Base-by-base conservation (phyloP, 2,797 vertebrate species). In the Acanthiza pusilla region DNA sequence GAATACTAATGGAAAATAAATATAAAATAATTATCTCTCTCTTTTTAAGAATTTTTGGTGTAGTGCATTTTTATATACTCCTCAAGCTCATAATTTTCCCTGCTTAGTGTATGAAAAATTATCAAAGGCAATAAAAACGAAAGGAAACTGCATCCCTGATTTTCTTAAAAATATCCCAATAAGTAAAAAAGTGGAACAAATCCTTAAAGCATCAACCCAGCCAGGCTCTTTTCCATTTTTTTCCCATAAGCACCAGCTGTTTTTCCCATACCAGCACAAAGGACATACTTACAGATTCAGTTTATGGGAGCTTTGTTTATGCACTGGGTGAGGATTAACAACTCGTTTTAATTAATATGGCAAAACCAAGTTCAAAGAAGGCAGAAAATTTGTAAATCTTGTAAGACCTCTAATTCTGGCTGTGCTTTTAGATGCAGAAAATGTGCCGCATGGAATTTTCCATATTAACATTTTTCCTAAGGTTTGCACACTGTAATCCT, bases 281-380 rank as follows among this genome's bases (percentile, higher is more conserved):
- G 85, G 30, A 50, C 27, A 16, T 27, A 70, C 65, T 87, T 92
- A 81, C 60, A 85, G n/a, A 66, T 82, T 65, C 47, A 36, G 54
- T 94, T 91, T 93, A 76, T 85, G 71, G 67, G 67, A 79, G 48
- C 75, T 87, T 87, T 92, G 67, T 82, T 94, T 89, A 91, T 54
- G 60, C 63, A 73, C 47, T 66, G 85, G 55, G 30, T 79, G 36
- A 83, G 61, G 72, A 94, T 89, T 95, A 91, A 85, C 60, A 58
- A 89, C 32, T 80, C 36, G 77, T 91, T 95, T 83, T 85, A 93
- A 96, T 94, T 93, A 89, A 94, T 61, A 82, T 74, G 82, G 72
- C 65, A 91, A 93, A 94, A 83, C 11, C 57, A 76, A 93, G 85
- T 85, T 80, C 90, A 93, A 94, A 94, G 87, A 81, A 89, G 76